Evolutionary conservation across 53 echinoderm and acorn worm genomes (phyloP).

Genomic region (Holothuria scabra): DNA sequence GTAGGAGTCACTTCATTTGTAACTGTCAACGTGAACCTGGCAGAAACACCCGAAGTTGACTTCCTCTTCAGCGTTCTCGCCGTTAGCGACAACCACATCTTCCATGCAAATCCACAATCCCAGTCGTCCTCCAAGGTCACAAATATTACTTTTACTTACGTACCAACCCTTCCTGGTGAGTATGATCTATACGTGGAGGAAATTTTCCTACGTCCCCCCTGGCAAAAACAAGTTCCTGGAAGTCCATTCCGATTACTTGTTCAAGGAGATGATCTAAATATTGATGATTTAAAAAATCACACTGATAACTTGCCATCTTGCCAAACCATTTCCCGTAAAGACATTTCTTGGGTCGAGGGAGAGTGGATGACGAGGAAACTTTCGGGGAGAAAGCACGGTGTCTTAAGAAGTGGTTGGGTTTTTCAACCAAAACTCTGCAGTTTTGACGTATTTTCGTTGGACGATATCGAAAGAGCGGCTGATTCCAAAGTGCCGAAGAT

Average conservation of each 20-base stretch:
- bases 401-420: no score
- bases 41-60: background rate
- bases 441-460: constrained; percentile 25
- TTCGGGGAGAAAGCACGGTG: background rate
- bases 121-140: no score
- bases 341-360: constrained; percentile 17
- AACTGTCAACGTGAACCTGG: background rate
- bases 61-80: background rate
- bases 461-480: background rate
- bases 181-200: constrained; percentile 28
- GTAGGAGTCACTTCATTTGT: no score
- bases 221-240: constrained; percentile 13
- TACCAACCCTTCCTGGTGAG: background rate
- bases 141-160: background rate
- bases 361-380: background rate
- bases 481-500: background rate
- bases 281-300: background rate
- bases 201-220: background rate
- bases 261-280: background rate
- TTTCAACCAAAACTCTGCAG: constrained; percentile 2
- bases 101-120: background rate
- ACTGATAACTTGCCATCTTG: constrained; percentile 6
- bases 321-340: background rate
- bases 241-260: constrained; percentile 14
- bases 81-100: constrained; percentile 10